Evolutionary conservation across 2,113 vertebrate genomes (phyloP), one percentile per base, ranked within the genome.

Genomic region (Corythaeola cristata): DNA sequence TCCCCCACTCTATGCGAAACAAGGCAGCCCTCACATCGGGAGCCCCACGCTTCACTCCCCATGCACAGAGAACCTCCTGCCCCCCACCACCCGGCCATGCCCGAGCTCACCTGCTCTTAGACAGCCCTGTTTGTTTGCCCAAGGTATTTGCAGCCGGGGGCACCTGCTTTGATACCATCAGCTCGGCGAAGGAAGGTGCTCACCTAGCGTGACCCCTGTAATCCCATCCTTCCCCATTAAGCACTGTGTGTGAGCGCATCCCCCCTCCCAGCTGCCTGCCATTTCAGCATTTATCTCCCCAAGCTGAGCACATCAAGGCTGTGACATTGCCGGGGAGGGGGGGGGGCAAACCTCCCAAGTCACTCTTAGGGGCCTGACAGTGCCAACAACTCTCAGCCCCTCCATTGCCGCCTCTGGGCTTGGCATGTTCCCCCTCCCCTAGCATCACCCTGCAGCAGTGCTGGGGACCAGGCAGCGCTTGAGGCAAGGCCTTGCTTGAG

Each of bases 81-180:
- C 58, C 58, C 87, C 75, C 21, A 0, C 20, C 45, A 41, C 11
- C 45, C n/a, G 0, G 74, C 90, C 28, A 0, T 91, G 85, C 74
- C 83, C 3, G 1, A 89, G 80, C 96, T 96, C 94, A 92, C 94
- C 91, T 96, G 90, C 93, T 95, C 96, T 96, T 82, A 92, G 82
- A 52, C 92, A 97, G 87, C 75, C 79, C 93, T 97, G 96, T 98
- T 97, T 98, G 97, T 98, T 98, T 98, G 95, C 93, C 90, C 95
- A 97, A 97, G 96, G 97, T 96, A 98, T 98, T 97, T 97, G 95
- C 95, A 96, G 95, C 92, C 78, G 2, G 96, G 95, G 96, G 92
- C 96, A 97, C 97, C 94, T 97, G 95, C 97, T 96, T 96, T 97
- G 97, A 98, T 97, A 98, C 93, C 96, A 97, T 97, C 97, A 97